Conservation (phyloP, 2,113 vertebrate species). For the Albula goreensis region DNA sequence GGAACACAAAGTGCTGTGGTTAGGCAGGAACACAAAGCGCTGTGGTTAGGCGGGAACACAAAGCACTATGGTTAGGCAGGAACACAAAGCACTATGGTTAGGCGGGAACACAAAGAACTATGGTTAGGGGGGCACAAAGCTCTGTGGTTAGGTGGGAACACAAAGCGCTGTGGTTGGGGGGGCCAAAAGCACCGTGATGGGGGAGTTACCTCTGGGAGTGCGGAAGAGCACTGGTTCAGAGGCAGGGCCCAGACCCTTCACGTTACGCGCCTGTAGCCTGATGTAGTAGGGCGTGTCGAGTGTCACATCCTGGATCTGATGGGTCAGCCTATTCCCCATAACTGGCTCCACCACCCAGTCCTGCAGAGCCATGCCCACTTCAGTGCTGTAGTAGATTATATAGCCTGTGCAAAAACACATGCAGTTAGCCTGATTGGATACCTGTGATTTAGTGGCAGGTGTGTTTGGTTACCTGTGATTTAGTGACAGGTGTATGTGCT, state of each 20-base stretch:
- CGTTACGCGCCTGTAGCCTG: constrained; percentile 97
- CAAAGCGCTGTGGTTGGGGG: too few species aligned
- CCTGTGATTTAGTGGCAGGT: background rate
- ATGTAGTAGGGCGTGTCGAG: constrained; percentile 96
- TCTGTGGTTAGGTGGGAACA: too few species aligned
- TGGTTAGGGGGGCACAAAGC: too few species aligned
- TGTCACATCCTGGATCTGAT: constrained; percentile 96
- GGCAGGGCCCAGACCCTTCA: constrained; percentile 98
- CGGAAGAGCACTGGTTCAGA: constrained; percentile 94
- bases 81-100: too few species aligned
- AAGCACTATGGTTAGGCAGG: too few species aligned
- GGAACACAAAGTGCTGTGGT: too few species aligned
- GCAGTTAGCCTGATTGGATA: background rate
- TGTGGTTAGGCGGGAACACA: too few species aligned
- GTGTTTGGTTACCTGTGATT: background rate
- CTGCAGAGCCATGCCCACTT: constrained; percentile 92
- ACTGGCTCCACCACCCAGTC: constrained; percentile 98
- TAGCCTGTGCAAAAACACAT: constrained; percentile 76
- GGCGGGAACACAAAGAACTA: too few species aligned
- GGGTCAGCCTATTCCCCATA: constrained; percentile 91
- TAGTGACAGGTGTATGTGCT: background rate
- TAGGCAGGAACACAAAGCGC: too few species aligned
- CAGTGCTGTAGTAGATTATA: constrained; percentile 98
- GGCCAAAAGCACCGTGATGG: too few species aligned
- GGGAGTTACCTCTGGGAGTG: constrained; percentile 86